Evolutionary conservation across 1,140 invertebrate species (phyloP).

Genomic region (Ceratina calcarata): DNA sequence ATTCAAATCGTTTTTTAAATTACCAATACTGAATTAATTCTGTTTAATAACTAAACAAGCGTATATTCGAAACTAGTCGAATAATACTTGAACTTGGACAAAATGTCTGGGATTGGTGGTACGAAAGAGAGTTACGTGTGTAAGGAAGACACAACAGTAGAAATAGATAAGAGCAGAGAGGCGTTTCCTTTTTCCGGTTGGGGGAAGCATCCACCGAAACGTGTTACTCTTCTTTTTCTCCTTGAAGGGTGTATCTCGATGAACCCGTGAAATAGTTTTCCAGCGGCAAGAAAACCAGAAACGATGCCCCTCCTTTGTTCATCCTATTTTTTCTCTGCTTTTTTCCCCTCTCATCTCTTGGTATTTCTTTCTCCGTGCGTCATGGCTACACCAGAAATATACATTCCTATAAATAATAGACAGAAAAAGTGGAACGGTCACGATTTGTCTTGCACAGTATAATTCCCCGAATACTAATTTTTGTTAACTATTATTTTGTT

Average conservation of each 20-base stretch:
- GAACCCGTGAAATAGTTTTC: conserved; percentile 56
- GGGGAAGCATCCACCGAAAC: conserved; percentile 48
- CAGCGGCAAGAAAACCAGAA: conserved; percentile 25
- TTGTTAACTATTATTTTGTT: too few species aligned
- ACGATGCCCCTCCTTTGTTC: conserved; percentile 10
- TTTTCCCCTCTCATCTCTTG: background rate
- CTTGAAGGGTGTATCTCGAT: conserved; percentile 33
- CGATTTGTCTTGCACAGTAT: too few species aligned
- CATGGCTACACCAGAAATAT: too few species aligned
- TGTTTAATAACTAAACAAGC: too few species aligned
- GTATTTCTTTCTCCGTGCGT: background rate
- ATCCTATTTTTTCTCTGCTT: background rate
- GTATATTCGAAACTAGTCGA: background rate
- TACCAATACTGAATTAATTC: too few species aligned
- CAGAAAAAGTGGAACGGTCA: too few species aligned
- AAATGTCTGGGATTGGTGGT: background rate
- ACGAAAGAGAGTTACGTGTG: background rate
- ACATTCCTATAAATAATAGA: background rate
- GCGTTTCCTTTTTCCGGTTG: conserved; percentile 47
- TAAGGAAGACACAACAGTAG: background rate
- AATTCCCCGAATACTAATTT: too few species aligned
- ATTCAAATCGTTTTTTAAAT: too few species aligned
- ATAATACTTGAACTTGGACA: background rate
- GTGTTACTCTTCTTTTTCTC: conserved; percentile 4
- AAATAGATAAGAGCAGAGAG: conserved; percentile 9